These are phyloP conservation scores for Pachycephus smyrnensis DNA, from an alignment of 2,888 invertebrate genomes.

Conservation along the genomic window DNA sequence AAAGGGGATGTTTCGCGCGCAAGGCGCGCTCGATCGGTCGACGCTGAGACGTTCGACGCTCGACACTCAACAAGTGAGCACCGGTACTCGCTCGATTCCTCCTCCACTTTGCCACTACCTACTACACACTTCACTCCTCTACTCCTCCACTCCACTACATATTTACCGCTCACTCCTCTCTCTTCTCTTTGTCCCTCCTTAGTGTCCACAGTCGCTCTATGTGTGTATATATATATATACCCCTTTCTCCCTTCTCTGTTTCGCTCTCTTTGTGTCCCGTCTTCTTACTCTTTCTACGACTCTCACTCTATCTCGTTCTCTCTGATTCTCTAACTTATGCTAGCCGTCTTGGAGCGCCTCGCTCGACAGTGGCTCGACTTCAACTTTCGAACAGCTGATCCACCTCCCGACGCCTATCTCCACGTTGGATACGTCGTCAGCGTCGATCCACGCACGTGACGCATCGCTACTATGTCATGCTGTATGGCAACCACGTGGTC, in stretches of 20 bases:
- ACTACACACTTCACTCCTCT: slow-evolving; percentile 1
- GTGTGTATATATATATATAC: not conserved
- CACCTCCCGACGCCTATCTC: slow-evolving; percentile 34
- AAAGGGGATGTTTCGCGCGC: slow-evolving; percentile 16
- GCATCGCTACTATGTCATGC: not conserved
- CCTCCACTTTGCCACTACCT: slow-evolving; percentile 28
- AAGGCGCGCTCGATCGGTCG: slow-evolving; percentile 23
- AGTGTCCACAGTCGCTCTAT: not conserved
- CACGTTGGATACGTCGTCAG: not conserved
- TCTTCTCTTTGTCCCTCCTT: not conserved
- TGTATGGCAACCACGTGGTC: not conserved
- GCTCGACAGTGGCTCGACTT: slow-evolving; percentile 68
- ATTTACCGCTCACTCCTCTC: slow-evolving; percentile 31
- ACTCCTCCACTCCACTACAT: slow-evolving; percentile 17
- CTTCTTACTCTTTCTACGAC: not conserved
- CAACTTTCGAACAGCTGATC: slow-evolving; percentile 72
- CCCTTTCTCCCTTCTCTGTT: slow-evolving; percentile 22
- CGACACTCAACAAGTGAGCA: slow-evolving; percentile 65
- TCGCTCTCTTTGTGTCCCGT: slow-evolving; percentile 19
- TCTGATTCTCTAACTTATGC: slow-evolving; percentile 25
- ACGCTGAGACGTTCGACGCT: slow-evolving; percentile 53
- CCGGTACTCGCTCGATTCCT: slow-evolving; percentile 45
- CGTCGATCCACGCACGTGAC: not conserved
- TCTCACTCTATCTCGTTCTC: slow-evolving; percentile 23
- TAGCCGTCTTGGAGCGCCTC: slow-evolving; percentile 61